Evolutionary conservation across 2,113 vertebrate species (phyloP).

Genomic region (Neogale vison): DNA sequence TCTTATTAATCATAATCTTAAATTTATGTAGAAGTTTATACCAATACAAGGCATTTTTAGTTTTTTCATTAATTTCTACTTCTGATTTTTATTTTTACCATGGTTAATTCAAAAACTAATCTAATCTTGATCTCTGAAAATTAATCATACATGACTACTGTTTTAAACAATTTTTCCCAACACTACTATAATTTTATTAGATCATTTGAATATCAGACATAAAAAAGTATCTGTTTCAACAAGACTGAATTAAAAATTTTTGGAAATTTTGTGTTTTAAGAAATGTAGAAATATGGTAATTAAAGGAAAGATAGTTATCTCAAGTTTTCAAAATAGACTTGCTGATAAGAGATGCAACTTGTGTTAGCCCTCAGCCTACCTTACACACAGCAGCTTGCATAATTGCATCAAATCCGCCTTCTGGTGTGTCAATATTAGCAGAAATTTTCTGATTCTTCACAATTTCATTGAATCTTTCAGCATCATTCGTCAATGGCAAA

Average conservation of each 20-base stretch:
- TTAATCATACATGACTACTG: background rate
- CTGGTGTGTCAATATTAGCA: conserved; percentile 93
- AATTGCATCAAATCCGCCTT: conserved; percentile 97
- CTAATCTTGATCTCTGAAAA: background rate
- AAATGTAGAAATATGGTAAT: background rate
- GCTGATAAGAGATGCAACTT: background rate
- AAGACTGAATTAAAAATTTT: background rate
- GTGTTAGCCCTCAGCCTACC: conserved; percentile 82
- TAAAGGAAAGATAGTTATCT: conserved; percentile 16
- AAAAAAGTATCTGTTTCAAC: background rate
- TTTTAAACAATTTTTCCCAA: background rate
- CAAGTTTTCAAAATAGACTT: conserved; percentile 10
- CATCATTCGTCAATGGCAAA: conserved; percentile 92
- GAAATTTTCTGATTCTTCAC: conserved; percentile 91
- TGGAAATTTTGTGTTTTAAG: conserved; percentile 22
- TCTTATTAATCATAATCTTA: too few relatives aligned
- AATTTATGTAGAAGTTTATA: background rate
- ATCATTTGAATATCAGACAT: background rate
- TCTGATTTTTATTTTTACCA: background rate
- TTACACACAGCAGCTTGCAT: conserved; percentile 98
- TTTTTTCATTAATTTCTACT: conserved; percentile 5
- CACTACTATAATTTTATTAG: background rate
- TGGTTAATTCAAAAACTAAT: background rate
- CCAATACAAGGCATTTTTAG: background rate
- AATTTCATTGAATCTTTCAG: conserved; percentile 94